Evolutionary conservation across 2,797 vertebrate genomes (phyloP).

Genomic region (Propithecus perrieri): DNA sequence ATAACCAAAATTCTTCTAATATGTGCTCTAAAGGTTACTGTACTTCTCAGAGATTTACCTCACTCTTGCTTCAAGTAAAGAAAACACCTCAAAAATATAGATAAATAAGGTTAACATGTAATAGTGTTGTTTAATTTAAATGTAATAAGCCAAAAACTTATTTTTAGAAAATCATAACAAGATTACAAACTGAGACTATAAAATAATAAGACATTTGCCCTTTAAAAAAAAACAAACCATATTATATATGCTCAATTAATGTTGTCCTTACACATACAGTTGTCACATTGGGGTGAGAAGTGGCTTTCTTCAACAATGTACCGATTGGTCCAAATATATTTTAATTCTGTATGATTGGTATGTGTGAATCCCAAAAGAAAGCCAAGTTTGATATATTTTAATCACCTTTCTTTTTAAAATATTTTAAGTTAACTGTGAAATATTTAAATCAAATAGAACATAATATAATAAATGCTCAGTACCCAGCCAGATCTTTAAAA

Average conservation of each 20-base stretch:
- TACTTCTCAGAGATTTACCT: neutral
- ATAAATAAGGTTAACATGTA: neutral
- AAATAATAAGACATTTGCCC: neutral
- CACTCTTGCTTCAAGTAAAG: neutral
- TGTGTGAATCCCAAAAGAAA: neutral
- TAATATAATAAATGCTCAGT: neutral
- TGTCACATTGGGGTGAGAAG: neutral
- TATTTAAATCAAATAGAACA: conserved; percentile 5
- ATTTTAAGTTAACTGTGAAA: neutral
- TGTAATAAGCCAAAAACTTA: neutral
- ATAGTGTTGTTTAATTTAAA: neutral
- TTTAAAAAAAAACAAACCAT: neutral
- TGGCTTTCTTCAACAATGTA: neutral
- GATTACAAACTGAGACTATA: neutral
- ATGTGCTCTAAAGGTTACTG: neutral
- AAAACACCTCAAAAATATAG: neutral
- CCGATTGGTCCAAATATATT: neutral
- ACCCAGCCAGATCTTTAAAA: neutral
- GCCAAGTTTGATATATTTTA: neutral
- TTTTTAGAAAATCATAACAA: neutral
- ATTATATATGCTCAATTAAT: neutral
- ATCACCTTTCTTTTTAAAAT: neutral
- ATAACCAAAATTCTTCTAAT: neutral
- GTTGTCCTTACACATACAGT: neutral
- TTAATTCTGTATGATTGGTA: neutral